These are phyloP conservation scores for Penaeus japonicus DNA, from an alignment of 1,140 invertebrate species.

Conservation along the genomic window DNA sequence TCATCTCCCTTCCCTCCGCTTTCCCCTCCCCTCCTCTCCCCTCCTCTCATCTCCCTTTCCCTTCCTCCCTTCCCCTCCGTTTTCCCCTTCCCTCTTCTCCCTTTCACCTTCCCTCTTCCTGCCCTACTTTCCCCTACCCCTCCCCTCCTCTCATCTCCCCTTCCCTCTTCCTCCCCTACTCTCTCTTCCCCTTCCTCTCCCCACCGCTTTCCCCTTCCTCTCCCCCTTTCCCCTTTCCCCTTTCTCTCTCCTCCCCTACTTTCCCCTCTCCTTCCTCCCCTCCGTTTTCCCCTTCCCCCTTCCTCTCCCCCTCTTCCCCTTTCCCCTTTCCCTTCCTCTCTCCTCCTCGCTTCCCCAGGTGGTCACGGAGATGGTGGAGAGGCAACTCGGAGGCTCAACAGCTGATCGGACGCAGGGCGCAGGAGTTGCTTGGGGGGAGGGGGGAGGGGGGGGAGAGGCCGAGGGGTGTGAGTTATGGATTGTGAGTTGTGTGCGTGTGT, in stretches of 20 bases:
- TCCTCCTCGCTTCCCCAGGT: not conserved
- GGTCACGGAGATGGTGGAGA: not conserved
- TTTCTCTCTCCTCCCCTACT: not conserved
- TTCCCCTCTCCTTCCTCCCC: not conserved
- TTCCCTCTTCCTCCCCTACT: not conserved
- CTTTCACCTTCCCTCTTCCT: not conserved
- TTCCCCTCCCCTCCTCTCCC: not conserved
- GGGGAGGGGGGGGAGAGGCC: not conserved
- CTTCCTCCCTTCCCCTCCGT: not conserved
- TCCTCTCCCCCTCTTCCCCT: not conserved
- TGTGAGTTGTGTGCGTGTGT: not conserved
- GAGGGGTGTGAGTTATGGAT: not conserved
- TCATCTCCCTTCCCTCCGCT: not conserved
- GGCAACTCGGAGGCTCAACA: not conserved
- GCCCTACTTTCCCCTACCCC: not conserved
- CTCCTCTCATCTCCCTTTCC: not conserved
- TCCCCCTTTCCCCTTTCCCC: not conserved
- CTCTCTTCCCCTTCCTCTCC: not conserved
- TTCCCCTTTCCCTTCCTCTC: not conserved
- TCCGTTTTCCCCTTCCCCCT: not conserved
- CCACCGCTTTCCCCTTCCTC: conserved; percentile 16
- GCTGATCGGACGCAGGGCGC: not conserved
- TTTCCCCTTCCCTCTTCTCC: not conserved
- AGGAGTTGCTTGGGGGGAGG: not conserved
- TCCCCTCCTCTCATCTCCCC: not conserved